A percentile compares a stretch with the other conserved stretches of the same genome.
These are phyloP conservation scores for Scaptomyza pallida DNA, from an alignment of 1,140 invertebrate genomes.

Conservation along the genomic window DNA sequence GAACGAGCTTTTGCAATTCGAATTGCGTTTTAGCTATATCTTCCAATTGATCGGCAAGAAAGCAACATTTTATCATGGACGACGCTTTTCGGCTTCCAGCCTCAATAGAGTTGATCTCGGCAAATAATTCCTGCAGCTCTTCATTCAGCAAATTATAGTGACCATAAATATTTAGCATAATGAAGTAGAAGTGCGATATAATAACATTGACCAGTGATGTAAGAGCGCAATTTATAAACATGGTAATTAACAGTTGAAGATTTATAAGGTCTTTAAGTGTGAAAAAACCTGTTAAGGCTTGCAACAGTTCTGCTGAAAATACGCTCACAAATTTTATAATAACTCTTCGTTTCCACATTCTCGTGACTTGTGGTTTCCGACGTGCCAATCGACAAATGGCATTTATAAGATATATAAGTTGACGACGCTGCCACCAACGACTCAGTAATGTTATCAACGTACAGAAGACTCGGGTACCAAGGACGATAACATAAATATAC, in stretches of 20 bases:
- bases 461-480: constrained; percentile 21
- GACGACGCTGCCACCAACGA: constrained; percentile 39
- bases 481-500: constrained; percentile 47
- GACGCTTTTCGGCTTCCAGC: constrained; percentile 16
- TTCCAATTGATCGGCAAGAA: constrained; percentile 46
- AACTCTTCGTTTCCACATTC: constrained; percentile 15
- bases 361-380: constrained; percentile 24
- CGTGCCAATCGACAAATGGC: constrained; percentile 17
- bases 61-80: constrained; percentile 41
- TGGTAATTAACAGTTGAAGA: background rate
- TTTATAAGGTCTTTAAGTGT: constrained; percentile 3
- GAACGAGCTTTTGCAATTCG: constrained; percentile 5
- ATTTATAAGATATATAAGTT: constrained; percentile 25
- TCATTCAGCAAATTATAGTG: constrained; percentile 36
- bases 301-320: constrained; percentile 14
- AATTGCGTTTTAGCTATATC: constrained; percentile 27
- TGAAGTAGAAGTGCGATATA: constrained; percentile 40
- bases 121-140: constrained; percentile 29
- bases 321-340: constrained; percentile 19
- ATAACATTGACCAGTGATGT: constrained; percentile 41
- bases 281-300: constrained; percentile 7
- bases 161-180: constrained; percentile 22
- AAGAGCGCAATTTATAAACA: constrained; percentile 7
- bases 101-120: background rate
- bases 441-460: constrained; percentile 36